phyloP scores from a whole-genome alignment of 2,797 vertebrate species.

The Poecile montanus region DNA sequence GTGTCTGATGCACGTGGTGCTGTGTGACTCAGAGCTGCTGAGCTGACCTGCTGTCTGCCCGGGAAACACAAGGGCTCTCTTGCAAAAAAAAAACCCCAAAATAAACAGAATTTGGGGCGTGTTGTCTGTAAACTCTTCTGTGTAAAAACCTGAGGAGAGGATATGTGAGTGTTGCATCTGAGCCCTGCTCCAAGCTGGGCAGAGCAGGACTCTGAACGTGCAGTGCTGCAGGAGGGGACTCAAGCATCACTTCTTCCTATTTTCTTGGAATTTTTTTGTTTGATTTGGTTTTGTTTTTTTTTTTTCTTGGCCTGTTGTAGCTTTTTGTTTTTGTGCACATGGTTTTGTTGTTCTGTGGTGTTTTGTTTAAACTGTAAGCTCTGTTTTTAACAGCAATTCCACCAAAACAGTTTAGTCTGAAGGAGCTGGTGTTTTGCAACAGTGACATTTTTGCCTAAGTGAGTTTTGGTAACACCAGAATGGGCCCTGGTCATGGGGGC shows the following conservation, averaged over 20 bases:
- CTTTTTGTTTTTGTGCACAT: neutral
- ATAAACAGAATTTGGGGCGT: neutral
- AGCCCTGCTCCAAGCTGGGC: neutral
- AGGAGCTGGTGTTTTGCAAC: neutral
- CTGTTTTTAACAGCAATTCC: neutral
- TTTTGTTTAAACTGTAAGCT: neutral
- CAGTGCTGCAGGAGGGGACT: neutral
- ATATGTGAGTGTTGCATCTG: fast-evolving
- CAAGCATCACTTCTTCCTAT: neutral
- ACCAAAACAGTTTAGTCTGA: neutral
- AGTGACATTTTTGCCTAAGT: neutral
- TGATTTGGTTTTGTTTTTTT: neutral
- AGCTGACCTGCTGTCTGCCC: neutral
- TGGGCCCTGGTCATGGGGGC: neutral
- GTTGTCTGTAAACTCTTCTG: neutral
- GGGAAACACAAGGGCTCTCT: neutral
- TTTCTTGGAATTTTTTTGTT: neutral
- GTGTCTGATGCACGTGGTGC: fast-evolving
- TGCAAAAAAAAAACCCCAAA: neutral
- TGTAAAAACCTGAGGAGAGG: neutral
- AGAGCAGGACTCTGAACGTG: neutral
- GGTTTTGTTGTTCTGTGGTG: neutral
- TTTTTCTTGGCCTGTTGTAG: fast-evolving
- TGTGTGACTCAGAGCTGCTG: neutral
- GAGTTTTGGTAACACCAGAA: neutral